Base-by-base conservation (phyloP, 2,888 invertebrate species). In the Falcaria lacertinaria region DNA sequence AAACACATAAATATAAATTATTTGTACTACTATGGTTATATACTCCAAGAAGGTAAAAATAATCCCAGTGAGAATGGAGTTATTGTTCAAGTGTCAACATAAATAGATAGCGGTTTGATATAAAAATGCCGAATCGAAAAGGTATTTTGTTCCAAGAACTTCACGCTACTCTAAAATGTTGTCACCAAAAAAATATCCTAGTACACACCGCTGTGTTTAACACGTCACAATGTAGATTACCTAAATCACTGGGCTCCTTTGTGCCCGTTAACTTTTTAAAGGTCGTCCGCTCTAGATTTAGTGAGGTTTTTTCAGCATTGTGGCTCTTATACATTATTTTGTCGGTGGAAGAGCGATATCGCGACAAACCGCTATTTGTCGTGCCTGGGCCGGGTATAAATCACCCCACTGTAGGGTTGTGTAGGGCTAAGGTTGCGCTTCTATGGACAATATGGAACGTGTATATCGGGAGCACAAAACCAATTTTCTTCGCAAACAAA, bases 341-440 rank as follows among this genome's bases (percentile, higher is more conserved):
- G 65, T 71, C 70, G 69, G 74, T 72, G 70, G 76, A 78, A 78
- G 80, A 80, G 75, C 80, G 80, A 83, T 81, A 78, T 73, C 69
- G 72, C 78, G 80, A 83, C 80, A 82, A 82, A 83, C 84, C 81
- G 80, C 82, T 84, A 85, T 86, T 88, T 87, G 82, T 87, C 83
- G 85, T 81, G 64, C 71, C 72, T 66, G 70, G 76, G 70, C 69
- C 68, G 64, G 59, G 69, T 74, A 82, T 86, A 86, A 85, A 86
- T 87, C 86, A 84, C 73, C 74, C 72, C 69, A 71, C 82, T 80
- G 48, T 58, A 71, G 69, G 71, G 71, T 57, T 60, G 55, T 58
- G 67, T 60, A 36, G 17, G 17, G 7, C 16, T 39, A 15, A 54
- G 52, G 54, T 55, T 54, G 53, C 54, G 57, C 50, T 56, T 55